These are phyloP conservation scores for Molanna angustata DNA, from an alignment of 2,888 invertebrate genomes.

Conservation along the genomic window DNA sequence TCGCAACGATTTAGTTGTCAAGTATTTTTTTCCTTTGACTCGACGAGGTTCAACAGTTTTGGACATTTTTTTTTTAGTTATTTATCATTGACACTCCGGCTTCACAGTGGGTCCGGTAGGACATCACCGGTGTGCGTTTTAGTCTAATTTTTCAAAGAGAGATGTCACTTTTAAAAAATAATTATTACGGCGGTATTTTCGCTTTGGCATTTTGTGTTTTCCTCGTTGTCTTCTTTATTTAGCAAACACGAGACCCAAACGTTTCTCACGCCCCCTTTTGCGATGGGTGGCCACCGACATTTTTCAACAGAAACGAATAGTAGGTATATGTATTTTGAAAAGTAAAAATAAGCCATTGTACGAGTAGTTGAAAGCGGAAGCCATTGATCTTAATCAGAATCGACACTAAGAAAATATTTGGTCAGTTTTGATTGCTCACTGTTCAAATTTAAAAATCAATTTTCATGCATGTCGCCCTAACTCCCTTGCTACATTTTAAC, in stretches of 20 bases:
- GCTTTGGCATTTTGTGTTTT: constrained; percentile 23
- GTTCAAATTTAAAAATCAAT: no score
- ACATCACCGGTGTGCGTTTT: constrained; percentile 13
- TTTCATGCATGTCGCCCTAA: no score
- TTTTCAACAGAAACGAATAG: neutral
- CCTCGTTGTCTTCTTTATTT: constrained; percentile 19
- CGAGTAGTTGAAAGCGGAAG: no score
- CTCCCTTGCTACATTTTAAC: no score
- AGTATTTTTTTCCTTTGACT: constrained; percentile 45
- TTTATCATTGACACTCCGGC: constrained; percentile 43
- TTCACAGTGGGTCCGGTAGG: constrained; percentile 1
- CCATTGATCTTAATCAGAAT: constrained; percentile 17
- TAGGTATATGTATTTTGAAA: constrained; percentile 8
- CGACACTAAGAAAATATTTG: neutral
- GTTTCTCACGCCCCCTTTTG: constrained; percentile 22
- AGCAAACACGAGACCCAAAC: constrained; percentile 13
- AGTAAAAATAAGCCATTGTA: no score
- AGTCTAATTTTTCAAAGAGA: constrained; percentile 22
- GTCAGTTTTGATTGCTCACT: no score
- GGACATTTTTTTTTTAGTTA: constrained; percentile 52
- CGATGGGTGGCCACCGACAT: constrained; percentile 20
- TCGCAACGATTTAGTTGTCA: constrained; percentile 59
- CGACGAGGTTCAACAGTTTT: constrained; percentile 34
- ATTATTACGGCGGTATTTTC: constrained; percentile 27
- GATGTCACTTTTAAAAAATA: constrained; percentile 22